Percentiles rank a stretch among this genome's conserved stretches.
Evolutionary conservation across 2,888 invertebrate species (phyloP).

Genomic region (Chamaedrilus cognettii): DNA sequence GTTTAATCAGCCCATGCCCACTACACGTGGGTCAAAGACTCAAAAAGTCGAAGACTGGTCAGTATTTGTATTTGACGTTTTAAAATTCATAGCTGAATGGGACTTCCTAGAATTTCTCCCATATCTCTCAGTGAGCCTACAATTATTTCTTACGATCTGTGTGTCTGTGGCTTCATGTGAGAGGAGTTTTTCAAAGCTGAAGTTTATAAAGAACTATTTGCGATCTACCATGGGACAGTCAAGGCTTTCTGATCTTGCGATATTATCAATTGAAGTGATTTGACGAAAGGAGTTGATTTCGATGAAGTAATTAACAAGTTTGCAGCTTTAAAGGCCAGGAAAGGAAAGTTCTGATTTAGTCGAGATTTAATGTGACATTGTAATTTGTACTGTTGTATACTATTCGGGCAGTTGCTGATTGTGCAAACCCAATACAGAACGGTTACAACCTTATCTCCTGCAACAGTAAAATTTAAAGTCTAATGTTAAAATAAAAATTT

Average conservation of each 20-base stretch:
- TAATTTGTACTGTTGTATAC: background rate
- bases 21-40: no score
- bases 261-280: background rate
- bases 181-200: conserved; percentile 1
- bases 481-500: background rate
- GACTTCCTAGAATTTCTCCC: conserved; percentile 1
- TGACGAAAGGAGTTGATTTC: background rate
- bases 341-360: background rate
- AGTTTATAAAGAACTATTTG: conserved; percentile 10
- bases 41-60: background rate
- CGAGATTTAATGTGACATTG: background rate
- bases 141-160: background rate
- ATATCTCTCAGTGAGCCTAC: background rate
- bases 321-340: background rate
- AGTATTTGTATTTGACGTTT: background rate
- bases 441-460: background rate
- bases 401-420: background rate
- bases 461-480: background rate
- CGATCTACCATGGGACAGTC: conserved; percentile 10
- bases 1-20: no score
- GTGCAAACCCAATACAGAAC: background rate
- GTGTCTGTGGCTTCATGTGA: background rate
- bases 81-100: background rate
- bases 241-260: conserved; percentile 4
- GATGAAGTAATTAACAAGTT: background rate